These are phyloP conservation scores for Loxodonta africana DNA, from an alignment of 2,113 vertebrate genomes.

Conservation along the genomic window DNA sequence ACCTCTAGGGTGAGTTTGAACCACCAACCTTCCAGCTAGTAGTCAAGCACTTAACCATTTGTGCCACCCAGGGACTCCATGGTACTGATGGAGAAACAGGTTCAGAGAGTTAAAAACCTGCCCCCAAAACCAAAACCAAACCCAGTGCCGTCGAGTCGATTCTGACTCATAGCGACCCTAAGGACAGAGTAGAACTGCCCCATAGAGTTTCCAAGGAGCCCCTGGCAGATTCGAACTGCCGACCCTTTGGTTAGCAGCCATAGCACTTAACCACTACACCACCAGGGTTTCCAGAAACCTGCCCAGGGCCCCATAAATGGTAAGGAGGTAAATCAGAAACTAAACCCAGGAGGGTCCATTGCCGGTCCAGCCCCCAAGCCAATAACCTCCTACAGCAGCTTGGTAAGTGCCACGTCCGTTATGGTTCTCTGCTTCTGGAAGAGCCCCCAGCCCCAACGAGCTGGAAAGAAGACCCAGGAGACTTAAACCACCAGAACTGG, in stretches of 20 bases:
- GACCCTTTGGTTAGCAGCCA: too few species aligned
- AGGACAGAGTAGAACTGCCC: too few species aligned
- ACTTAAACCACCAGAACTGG: neutral
- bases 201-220: too few species aligned
- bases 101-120: neutral
- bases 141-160: too few species aligned
- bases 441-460: neutral
- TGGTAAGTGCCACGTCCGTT: neutral
- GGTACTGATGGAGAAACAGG: neutral
- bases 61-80: neutral
- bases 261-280: too few species aligned
- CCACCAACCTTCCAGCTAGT: neutral
- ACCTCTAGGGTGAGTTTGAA: neutral
- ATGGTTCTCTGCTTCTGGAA: neutral
- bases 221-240: too few species aligned
- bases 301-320: neutral
- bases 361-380: too few species aligned
- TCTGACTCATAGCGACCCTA: too few species aligned
- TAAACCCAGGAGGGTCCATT: neutral
- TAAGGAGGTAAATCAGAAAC: neutral
- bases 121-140: neutral
- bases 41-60: neutral
- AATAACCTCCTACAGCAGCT: neutral
- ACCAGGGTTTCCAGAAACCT: too few species aligned
- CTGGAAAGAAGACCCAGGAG: neutral